Evolutionary conservation across 2,113 vertebrate species (phyloP).

Genomic region (Lethenteron reissneri): DNA sequence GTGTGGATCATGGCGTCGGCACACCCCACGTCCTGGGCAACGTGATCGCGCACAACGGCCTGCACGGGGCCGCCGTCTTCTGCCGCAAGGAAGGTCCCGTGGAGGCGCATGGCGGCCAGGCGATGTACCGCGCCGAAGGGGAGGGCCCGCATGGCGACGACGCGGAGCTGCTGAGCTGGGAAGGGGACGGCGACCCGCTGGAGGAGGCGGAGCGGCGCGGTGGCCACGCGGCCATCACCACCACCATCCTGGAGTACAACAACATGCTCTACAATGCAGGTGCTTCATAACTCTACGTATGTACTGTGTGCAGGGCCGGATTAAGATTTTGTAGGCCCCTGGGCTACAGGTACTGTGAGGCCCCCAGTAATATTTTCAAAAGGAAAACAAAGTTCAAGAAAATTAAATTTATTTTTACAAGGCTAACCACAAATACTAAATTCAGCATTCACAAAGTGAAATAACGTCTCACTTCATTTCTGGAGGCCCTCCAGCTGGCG

Average conservation of each 20-base stretch:
- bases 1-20: constrained; percentile 65
- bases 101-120: constrained; percentile 10
- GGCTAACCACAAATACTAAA: too few relatives aligned
- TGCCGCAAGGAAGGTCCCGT: constrained; percentile 40
- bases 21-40: constrained; percentile 50
- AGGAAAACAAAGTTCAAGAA: too few relatives aligned
- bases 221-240: constrained; percentile 27
- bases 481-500: too few relatives aligned
- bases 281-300: constrained; percentile 10
- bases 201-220: constrained; percentile 41
- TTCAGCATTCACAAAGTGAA: too few relatives aligned
- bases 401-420: too few relatives aligned
- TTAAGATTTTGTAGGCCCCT: too few relatives aligned
- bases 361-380: too few relatives aligned
- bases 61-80: constrained; percentile 55
- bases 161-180: constrained; percentile 41
- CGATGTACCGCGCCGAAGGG: constrained; percentile 23
- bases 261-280: constrained; percentile 53
- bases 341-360: too few relatives aligned
- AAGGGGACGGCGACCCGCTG: constrained; percentile 32
- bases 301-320: too few relatives aligned
- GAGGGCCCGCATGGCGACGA: constrained; percentile 47
- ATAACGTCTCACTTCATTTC: too few relatives aligned
- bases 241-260: constrained; percentile 56
- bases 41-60: constrained; percentile 49